phyloP scores from a whole-genome alignment of 2,113 vertebrate species.

The Chaenocephalus aceratus region DNA sequence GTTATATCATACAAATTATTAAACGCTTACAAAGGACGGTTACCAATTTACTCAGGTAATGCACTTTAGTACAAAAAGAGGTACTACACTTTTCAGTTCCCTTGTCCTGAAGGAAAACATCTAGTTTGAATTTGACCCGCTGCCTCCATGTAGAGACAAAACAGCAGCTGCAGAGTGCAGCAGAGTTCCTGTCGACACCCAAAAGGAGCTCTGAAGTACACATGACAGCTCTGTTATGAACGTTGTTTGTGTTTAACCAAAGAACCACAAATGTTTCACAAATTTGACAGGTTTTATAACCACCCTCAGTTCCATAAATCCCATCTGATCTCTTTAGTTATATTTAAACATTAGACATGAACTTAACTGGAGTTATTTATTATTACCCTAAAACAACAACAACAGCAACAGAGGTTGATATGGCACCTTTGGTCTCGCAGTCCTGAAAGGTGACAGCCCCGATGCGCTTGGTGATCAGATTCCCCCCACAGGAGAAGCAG shows the following conservation, averaged over 20 bases:
- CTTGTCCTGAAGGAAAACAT: neutral
- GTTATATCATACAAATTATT: neutral
- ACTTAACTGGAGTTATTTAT: slow-evolving; percentile 8
- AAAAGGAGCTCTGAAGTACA: neutral
- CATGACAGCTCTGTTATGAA: slow-evolving; percentile 1
- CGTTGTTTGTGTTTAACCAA: neutral
- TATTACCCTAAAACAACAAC: neutral
- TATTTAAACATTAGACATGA: neutral
- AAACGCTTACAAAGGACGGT: no score
- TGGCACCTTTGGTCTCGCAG: slow-evolving; percentile 95
- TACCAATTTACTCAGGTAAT: no score
- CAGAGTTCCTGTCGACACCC: slow-evolving; percentile 36
- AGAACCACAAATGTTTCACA: slow-evolving; percentile 25
- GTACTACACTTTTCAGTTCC: neutral
- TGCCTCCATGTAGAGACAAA: slow-evolving; percentile 5
- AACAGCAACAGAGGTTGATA: neutral
- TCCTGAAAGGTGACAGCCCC: slow-evolving; percentile 91
- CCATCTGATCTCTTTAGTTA: slow-evolving; percentile 3
- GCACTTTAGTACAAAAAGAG: no score
- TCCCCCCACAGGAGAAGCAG: slow-evolving; percentile 93
- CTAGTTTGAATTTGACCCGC: neutral
- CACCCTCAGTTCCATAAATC: neutral
- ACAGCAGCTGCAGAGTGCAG: slow-evolving; percentile 64
- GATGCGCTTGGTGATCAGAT: slow-evolving; percentile 87
- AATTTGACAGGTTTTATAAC: slow-evolving; percentile 24